Conservation (phyloP, 2,888 invertebrate genomes). For the Hoplodrina blanda region DNA sequence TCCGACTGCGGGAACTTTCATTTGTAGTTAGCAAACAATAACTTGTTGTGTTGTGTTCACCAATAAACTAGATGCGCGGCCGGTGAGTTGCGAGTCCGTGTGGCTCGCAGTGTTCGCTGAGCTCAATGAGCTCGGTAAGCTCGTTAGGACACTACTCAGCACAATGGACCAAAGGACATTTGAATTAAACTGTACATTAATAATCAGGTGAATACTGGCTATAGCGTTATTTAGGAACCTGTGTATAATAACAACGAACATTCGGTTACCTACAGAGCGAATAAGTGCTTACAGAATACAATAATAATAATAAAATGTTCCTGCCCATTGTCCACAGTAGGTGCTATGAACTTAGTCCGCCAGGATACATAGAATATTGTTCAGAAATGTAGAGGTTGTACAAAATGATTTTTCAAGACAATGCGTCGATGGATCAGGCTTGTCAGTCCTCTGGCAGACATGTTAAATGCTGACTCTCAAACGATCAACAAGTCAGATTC, state of each 20-base stretch:
- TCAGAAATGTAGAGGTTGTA: neutral
- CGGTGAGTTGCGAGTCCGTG: neutral
- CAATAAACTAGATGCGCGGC: constrained; percentile 18
- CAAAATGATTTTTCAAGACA: neutral
- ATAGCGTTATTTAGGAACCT: neutral
- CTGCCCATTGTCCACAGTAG: too few species aligned
- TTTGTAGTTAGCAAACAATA: constrained; percentile 37
- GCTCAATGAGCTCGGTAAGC: constrained; percentile 18
- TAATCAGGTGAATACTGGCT: neutral
- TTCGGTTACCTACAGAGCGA: neutral
- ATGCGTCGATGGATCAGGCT: neutral
- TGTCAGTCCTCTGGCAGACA: neutral
- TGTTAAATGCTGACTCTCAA: constrained; percentile 28
- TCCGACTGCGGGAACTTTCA: constrained; percentile 31
- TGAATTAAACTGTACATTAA: constrained; percentile 32
- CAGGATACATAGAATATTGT: too few species aligned
- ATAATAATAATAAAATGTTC: too few species aligned
- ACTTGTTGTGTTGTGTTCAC: constrained; percentile 10
- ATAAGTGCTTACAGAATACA: neutral
- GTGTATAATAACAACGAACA: neutral
- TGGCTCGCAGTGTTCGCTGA: neutral
- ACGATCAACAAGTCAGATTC: constrained; percentile 7
- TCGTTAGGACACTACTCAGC: constrained; percentile 1
- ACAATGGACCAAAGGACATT: constrained; percentile 30
- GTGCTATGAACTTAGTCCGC: too few species aligned